Conservation (phyloP, 2,113 vertebrate species). For the Callorhinus ursinus region DNA sequence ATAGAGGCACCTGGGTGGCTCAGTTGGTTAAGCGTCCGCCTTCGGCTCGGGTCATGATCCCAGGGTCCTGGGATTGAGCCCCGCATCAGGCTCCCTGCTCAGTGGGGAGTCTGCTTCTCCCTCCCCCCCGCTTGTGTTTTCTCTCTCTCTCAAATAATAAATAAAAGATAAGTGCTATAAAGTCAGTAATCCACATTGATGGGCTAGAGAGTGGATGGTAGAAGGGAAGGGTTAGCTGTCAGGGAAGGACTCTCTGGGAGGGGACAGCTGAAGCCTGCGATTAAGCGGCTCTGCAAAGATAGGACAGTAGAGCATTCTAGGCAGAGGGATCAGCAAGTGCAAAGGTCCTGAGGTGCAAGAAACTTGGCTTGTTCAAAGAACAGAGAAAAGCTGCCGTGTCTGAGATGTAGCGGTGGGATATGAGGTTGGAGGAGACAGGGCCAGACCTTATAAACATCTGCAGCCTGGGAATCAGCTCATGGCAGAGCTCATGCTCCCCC, state of each 20-base stretch:
- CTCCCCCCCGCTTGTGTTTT: background rate
- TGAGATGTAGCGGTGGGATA: background rate
- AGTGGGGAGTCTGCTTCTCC: background rate
- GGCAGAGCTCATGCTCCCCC: background rate
- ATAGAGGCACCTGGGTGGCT: background rate
- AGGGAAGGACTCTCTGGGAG: background rate
- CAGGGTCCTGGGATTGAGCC: background rate
- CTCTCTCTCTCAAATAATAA: background rate
- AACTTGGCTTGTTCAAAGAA: background rate
- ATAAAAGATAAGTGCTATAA: background rate
- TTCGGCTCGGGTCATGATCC: background rate
- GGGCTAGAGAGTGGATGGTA: background rate
- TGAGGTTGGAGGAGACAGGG: background rate
- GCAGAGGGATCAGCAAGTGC: background rate
- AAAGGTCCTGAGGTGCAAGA: background rate
- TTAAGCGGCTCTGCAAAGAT: background rate
- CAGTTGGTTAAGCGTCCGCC: background rate
- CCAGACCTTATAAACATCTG: background rate
- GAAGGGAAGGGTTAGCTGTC: background rate
- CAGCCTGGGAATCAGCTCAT: accelerated
- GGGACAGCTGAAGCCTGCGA: background rate
- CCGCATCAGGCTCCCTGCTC: background rate
- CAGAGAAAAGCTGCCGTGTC: background rate
- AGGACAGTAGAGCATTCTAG: background rate
- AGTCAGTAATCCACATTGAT: background rate